These are phyloP conservation scores for Zaprionus lineosus DNA, from an alignment of 2,888 invertebrate genomes.

Conservation along the genomic window DNA sequence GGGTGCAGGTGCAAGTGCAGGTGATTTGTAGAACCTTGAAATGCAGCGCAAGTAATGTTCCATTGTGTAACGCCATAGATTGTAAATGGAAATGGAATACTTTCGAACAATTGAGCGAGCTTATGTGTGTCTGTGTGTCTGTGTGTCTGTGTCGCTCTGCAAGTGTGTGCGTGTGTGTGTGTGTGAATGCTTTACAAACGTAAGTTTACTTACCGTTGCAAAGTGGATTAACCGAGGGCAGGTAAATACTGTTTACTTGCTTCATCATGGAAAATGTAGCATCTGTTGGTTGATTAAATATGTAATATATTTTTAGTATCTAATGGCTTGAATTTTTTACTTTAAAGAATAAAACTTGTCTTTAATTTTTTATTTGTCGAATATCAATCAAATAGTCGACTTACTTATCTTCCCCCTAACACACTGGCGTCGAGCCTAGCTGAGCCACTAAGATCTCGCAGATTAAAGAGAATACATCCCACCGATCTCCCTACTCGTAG, in stretches of 20 bases:
- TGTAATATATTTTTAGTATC: too few relatives aligned
- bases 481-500: too few relatives aligned
- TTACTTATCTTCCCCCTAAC: too few relatives aligned
- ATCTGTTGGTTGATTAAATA: too few relatives aligned
- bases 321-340: too few relatives aligned
- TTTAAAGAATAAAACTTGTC: too few relatives aligned
- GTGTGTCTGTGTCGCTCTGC: not conserved
- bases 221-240: slow-evolving; percentile 20
- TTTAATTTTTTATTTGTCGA: too few relatives aligned
- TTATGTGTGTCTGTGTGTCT: not conserved
- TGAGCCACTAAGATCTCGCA: too few relatives aligned
- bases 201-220: slow-evolving; percentile 25
- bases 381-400: too few relatives aligned
- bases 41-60: slow-evolving; percentile 40
- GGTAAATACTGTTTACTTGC: not conserved
- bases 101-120: not conserved
- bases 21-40: slow-evolving; percentile 69
- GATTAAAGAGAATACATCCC: too few relatives aligned
- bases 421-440: too few relatives aligned
- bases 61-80: slow-evolving; percentile 42
- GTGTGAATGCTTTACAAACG: slow-evolving; percentile 25
- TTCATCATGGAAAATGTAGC: too few relatives aligned
- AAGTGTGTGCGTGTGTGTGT: slow-evolving; percentile 4
- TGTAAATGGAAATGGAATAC: slow-evolving; percentile 26
- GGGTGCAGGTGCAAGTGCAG: slow-evolving; percentile 44